A percentile compares a stretch with the other conserved stretches of the same genome.
These are phyloP conservation scores for Brevipalpus yothersi DNA, from an alignment of 1,140 invertebrate species.

Conservation along the genomic window DNA sequence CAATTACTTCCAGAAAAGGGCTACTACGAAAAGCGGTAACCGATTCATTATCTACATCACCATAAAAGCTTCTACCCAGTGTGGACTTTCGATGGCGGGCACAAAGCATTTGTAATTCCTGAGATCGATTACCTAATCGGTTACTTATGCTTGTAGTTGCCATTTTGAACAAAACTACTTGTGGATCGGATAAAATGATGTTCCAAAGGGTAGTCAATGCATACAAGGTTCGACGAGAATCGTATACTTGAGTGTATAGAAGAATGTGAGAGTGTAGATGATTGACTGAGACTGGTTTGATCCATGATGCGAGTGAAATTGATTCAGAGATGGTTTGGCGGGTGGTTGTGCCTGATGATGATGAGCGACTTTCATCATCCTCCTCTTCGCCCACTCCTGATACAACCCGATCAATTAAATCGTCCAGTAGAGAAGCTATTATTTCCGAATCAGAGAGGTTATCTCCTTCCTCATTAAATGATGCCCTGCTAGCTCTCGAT, in stretches of 20 bases:
- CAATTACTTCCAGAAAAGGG: slow-evolving; percentile 58
- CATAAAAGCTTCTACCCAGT: slow-evolving; percentile 48
- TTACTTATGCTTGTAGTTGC: slow-evolving; percentile 35
- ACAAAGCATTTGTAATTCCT: slow-evolving; percentile 33
- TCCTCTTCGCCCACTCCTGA: neutral
- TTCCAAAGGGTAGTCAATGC: slow-evolving; percentile 46
- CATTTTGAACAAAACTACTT: slow-evolving; percentile 41
- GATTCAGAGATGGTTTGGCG: slow-evolving; percentile 10
- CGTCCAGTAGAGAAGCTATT: neutral
- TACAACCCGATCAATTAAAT: slow-evolving; percentile 2
- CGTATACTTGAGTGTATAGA: slow-evolving; percentile 53
- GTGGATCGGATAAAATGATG: slow-evolving; percentile 41
- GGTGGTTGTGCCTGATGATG: neutral
- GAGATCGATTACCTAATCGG: slow-evolving; percentile 21
- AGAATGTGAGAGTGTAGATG: slow-evolving; percentile 57
- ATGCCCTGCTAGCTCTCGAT: neutral
- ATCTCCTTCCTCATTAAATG: neutral
- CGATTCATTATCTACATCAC: slow-evolving; percentile 30
- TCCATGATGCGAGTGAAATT: neutral
- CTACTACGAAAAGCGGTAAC: slow-evolving; percentile 32
- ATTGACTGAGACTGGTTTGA: slow-evolving; percentile 16
- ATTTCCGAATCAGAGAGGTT: slow-evolving; percentile 1
- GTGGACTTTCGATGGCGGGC: slow-evolving; percentile 53
- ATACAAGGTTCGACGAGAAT: slow-evolving; percentile 46
- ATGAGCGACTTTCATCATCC: neutral